Evolutionary conservation across 2,113 vertebrate genomes (phyloP), one percentile per base, ranked within the genome.

Genomic region (Syrrhaptes paradoxus): DNA sequence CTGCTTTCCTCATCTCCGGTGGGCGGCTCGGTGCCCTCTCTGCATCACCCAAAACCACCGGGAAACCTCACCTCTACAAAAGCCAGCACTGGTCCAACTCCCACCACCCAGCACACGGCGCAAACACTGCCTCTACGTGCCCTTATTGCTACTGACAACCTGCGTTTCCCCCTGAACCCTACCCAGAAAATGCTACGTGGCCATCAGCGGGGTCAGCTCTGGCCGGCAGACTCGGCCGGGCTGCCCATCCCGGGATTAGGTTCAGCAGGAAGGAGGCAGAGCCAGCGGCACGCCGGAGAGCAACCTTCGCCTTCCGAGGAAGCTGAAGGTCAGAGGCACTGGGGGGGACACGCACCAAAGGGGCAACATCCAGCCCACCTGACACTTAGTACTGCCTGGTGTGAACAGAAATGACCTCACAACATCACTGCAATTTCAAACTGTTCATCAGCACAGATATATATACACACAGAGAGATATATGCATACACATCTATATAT

Each of bases 181-280:
- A 6, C 28, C 25, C 6, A 11, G 49, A n/a, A 58, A 15, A 13
- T 0, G 0, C n/a, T 32, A 26, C 7, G 17, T 11, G 0, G n/a
- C 54, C 55, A 0, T 26, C 19, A 4, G 7, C 29, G 4, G 41
- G 54, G 63, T 20, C 4, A 2, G 38, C 63, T 16, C 62, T 25
- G 72, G 46, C 57, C 9, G 8, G 24, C 3, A 0, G 54, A 31
- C 81, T 54, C 0, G 0, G 4, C 32, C 10, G 0, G 65, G 86
- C 61, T 36, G 65, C 1, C 0, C 13, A 2, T 57, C n/a, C 76
- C 5, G 68, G 83, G 91, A 92, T 91, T 46, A 2, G 65, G 51
- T 93, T 95, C 54, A 0, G 34, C 95, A 94, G 96, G 94, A 97
- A 97, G 94, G 73, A 96, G 93, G 75, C 46, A 63, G 63, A 78